Evolutionary conservation across 1,140 invertebrate species (phyloP).

Genomic region (Trachymyrmex septentrionalis): DNA sequence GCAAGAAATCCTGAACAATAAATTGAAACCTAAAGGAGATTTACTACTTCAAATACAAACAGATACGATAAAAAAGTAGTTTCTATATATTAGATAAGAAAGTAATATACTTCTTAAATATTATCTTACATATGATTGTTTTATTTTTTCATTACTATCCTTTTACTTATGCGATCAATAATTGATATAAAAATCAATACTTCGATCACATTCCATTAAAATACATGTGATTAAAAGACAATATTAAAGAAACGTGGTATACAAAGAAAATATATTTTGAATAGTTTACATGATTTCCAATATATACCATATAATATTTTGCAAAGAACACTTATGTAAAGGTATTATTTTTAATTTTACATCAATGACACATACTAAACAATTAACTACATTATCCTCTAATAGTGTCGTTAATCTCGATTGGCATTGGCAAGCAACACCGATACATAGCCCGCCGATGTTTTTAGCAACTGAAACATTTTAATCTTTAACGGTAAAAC

Average conservation of each 20-base stretch:
- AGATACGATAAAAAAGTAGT: not conserved
- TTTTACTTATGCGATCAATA: not conserved
- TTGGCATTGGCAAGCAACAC: conserved; percentile 39
- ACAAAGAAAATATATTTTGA: conserved; percentile 9
- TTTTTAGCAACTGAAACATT: conserved; percentile 34
- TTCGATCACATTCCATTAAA: no score
- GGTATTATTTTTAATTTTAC: conserved; percentile 23
- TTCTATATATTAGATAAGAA: not conserved
- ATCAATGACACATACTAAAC: not conserved
- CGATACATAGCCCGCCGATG: not conserved
- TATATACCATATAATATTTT: not conserved
- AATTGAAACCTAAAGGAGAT: conserved; percentile 75
- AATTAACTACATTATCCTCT: not conserved
- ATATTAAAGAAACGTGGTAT: not conserved
- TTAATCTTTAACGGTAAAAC: not conserved
- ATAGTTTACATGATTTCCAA: not conserved
- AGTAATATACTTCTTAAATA: conserved; percentile 18
- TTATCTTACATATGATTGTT: not conserved
- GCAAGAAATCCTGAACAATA: conserved; percentile 38
- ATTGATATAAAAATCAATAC: not conserved
- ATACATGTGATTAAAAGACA: no score
- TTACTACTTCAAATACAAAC: not conserved
- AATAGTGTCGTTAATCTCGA: not conserved
- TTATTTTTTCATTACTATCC: not conserved
- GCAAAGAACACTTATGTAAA: not conserved